These are phyloP conservation scores for Tolmerus cingulatus DNA, from an alignment of 2,888 invertebrate genomes.

Conservation along the genomic window DNA sequence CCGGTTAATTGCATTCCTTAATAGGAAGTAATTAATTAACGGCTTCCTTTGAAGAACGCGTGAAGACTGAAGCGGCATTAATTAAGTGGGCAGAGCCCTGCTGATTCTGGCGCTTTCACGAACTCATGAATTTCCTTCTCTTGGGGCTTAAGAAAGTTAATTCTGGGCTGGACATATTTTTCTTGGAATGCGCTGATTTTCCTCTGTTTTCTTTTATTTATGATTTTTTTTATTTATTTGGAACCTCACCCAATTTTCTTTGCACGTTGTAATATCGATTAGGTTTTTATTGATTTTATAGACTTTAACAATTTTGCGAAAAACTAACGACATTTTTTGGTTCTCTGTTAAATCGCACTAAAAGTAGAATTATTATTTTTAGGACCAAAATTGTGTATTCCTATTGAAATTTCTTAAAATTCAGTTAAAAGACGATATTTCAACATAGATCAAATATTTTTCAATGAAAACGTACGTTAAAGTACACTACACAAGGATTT, in stretches of 20 bases:
- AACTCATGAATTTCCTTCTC: not conserved
- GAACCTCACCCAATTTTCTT: not conserved
- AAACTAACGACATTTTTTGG: not conserved
- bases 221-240: not conserved
- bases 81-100: not conserved
- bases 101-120: not conserved
- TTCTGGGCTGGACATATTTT: not conserved
- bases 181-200: not conserved
- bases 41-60: not conserved
- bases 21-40: slow-evolving; percentile 38
- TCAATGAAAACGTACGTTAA: too few relatives aligned
- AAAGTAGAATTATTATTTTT: not conserved
- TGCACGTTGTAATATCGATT: not conserved
- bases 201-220: not conserved
- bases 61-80: not conserved
- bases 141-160: not conserved
- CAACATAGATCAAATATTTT: too few relatives aligned
- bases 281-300: not conserved
- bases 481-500: too few relatives aligned
- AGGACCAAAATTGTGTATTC: too few relatives aligned
- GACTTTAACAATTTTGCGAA: not conserved
- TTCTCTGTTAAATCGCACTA: not conserved
- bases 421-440: too few relatives aligned
- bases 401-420: too few relatives aligned
- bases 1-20: slow-evolving; percentile 40